Conservation (phyloP, 2,888 invertebrate species). For the Lasioglossum pauxillum region DNA sequence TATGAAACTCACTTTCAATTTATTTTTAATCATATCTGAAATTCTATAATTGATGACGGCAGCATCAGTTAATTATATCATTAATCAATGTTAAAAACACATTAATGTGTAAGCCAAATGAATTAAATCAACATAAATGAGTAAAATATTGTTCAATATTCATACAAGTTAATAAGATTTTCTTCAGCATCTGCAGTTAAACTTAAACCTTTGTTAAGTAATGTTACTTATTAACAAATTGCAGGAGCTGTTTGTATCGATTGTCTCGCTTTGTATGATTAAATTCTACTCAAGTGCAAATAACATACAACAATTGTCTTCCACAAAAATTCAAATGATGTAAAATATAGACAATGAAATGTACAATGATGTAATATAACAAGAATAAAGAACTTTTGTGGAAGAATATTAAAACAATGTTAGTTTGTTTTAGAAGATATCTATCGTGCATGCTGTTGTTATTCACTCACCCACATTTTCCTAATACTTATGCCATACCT, state of each 20-base stretch:
- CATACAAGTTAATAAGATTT: not conserved
- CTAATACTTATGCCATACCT: constrained; percentile 48
- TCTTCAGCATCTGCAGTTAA: not conserved
- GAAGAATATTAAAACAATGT: constrained; percentile 11
- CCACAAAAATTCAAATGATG: constrained; percentile 25
- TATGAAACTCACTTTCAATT: not conserved
- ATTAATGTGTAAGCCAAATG: not conserved
- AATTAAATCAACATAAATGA: not conserved
- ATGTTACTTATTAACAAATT: not conserved
- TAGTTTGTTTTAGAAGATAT: constrained; percentile 35
- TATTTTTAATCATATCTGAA: not conserved
- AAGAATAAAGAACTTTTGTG: constrained; percentile 20
- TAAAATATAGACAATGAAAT: not conserved
- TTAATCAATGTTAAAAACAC: constrained; percentile 1
- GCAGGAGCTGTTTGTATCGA: constrained; percentile 14
- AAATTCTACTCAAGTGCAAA: not conserved
- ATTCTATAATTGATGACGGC: not conserved
- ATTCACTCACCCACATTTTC: constrained; percentile 42
- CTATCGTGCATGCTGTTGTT: constrained; percentile 35
- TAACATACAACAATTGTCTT: constrained; percentile 11
- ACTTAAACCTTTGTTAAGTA: not conserved
- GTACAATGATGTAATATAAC: not conserved
- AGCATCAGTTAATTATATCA: too few relatives aligned
- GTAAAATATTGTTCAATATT: not conserved
- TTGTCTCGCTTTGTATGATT: constrained; percentile 21